Base-by-base conservation (phyloP, 1,140 invertebrate genomes). In the Lamellibrachia luymesi region DNA sequence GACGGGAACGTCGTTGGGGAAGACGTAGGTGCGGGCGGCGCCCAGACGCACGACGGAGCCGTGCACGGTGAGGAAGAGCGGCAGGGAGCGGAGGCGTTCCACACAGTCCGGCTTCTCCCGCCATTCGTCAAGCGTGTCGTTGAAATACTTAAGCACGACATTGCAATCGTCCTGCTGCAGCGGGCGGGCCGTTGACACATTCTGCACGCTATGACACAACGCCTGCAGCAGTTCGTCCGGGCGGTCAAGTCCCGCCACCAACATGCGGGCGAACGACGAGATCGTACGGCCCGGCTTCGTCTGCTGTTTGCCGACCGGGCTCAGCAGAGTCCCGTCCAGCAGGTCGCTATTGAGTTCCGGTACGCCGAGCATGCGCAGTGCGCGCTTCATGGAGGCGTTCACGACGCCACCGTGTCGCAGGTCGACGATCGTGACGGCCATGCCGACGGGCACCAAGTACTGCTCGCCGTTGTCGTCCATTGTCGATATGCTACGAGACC, bases 81-180 rank as follows among this genome's bases (percentile, higher is more conserved):
- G 91, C 17, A 93, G 56, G n/a, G 91, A 80, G 22, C 92, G 51
- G 22, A 94, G 64, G 7, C 91, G 50, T 17, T 49, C 56, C 2
- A 89, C 27, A 17, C 90, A 52, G 38, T 94, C 91, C 17, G 50
- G 50, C 52, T 94, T 91, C 10, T 92, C 52, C 27, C 90, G 92
- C 93, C 93, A 94, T 5, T 64, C 25, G 27, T 91, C 92, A 22
- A 93, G n/a, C 38, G 92, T 92, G 50, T 93, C 92, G 89, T 51
- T 89, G 52, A 93, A 94, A 89, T 94, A 94, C 52, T 94, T 94
- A 6, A 93, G 90, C 25, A 94, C 27, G 7, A 93, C 51, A 0
- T 56, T 51, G 91, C 93, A 93, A 50, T 94, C 93, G 38, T 93
- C 91, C 52, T 38, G 49, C 13, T 90, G 27, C 90, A 94, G 49